Percentiles rank a stretch among this genome's conserved stretches.
These are phyloP conservation scores for Porites lutea DNA, from an alignment of 64 coral and sea anemone genomes.

Conservation along the genomic window DNA sequence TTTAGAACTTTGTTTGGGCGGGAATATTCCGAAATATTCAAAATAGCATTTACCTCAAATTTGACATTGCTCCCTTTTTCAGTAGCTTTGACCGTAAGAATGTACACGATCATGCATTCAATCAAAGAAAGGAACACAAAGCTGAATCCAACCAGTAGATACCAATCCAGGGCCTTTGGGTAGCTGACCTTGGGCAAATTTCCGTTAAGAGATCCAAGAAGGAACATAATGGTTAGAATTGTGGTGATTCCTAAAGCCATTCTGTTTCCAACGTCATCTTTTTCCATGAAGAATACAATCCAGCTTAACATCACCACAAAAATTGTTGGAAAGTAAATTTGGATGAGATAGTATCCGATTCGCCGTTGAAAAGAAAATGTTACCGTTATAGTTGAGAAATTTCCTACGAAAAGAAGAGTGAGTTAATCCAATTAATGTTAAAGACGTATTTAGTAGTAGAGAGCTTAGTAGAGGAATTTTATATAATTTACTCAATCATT, in stretches of 20 bases:
- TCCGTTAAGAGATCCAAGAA: conserved; percentile 18
- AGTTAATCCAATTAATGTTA: too few relatives aligned
- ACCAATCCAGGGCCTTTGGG: conserved; percentile 41
- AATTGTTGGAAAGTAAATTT: conserved; percentile 23
- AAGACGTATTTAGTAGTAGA: too few relatives aligned
- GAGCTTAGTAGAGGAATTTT: too few relatives aligned
- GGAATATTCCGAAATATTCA: too few relatives aligned
- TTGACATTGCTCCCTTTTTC: not conserved
- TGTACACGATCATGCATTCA: conserved; percentile 76
- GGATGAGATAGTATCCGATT: conserved; percentile 24
- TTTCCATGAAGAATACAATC: conserved; percentile 29
- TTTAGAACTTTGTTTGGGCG: too few relatives aligned
- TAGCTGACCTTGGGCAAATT: conserved; percentile 24
- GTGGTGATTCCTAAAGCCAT: conserved; percentile 30
- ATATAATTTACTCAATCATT: too few relatives aligned
- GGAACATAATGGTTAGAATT: conserved; percentile 27
- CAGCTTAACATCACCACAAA: conserved; percentile 33
- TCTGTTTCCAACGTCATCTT: conserved; percentile 8
- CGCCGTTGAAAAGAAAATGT: conserved; percentile 22
- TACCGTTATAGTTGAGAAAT: conserved; percentile 31
- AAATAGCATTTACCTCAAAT: not conserved
- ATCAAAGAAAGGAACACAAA: conserved; percentile 91
- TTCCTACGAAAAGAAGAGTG: not conserved
- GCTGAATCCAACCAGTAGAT: conserved; percentile 11
- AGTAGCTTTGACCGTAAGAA: not conserved